Percentiles rank a stretch among this genome's conserved stretches.
Evolutionary conservation across 2,888 invertebrate genomes (phyloP).

Genomic region (Melanchra persicariae): DNA sequence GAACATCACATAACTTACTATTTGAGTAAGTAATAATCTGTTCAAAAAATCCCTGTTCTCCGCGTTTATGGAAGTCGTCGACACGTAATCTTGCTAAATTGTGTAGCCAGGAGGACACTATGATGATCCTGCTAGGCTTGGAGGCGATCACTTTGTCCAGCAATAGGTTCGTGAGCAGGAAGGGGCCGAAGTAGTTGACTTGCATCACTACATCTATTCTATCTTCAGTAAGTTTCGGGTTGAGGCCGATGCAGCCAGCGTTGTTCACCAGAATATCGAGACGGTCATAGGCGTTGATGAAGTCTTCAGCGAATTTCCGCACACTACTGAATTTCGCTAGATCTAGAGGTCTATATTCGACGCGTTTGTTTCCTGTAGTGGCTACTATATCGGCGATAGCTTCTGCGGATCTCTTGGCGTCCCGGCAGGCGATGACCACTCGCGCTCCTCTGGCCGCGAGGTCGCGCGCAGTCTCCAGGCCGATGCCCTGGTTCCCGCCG

Average conservation of each 20-base stretch:
- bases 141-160: conserved; percentile 84
- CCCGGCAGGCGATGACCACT: conserved; percentile 94
- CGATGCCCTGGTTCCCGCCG: conserved; percentile 92
- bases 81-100: conserved; percentile 86
- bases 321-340: conserved; percentile 88
- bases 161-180: conserved; percentile 93
- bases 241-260: conserved; percentile 88
- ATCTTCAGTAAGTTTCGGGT: conserved; percentile 88
- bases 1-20: conserved; percentile 83
- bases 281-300: conserved; percentile 86
- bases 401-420: conserved; percentile 93
- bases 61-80: conserved; percentile 68
- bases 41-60: conserved; percentile 48
- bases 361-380: conserved; percentile 92
- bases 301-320: conserved; percentile 91
- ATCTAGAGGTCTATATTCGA: conserved; percentile 91
- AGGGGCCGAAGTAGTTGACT: conserved; percentile 93
- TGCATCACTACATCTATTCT: conserved; percentile 92
- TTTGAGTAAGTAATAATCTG: conserved; percentile 83
- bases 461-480: conserved; percentile 93
- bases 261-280: conserved; percentile 92
- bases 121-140: conserved; percentile 84
- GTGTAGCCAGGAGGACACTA: conserved; percentile 83
- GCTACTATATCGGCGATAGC: conserved; percentile 93
- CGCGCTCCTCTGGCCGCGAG: conserved; percentile 93